These are phyloP conservation scores for Lucilia cuprina DNA, from an alignment of 1,140 invertebrate species.

Conservation along the genomic window DNA sequence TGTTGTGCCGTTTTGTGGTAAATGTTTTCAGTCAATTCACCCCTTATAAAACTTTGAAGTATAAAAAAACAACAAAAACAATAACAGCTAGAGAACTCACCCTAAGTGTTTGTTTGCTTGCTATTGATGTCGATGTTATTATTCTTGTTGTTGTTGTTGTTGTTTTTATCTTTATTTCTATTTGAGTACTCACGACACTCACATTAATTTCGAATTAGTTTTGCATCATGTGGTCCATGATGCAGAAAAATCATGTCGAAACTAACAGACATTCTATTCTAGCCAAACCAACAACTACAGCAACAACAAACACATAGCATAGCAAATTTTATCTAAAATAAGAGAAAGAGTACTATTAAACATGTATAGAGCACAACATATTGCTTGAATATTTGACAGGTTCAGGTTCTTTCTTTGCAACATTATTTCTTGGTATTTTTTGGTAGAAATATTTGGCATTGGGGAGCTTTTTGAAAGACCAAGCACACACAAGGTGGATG, in stretches of 20 bases:
- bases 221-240: constrained; percentile 44
- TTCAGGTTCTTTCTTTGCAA: background rate
- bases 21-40: background rate
- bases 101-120: background rate
- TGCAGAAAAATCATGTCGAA: constrained; percentile 41
- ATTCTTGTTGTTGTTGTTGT: background rate
- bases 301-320: background rate
- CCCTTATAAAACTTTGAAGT: background rate
- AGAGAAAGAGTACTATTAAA: background rate
- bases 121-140: no score
- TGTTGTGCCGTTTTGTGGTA: background rate
- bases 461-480: no score
- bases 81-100: background rate
- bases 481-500: no score
- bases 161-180: constrained; percentile 7
- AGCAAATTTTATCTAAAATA: background rate
- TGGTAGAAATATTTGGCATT: background rate
- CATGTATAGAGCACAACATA: background rate
- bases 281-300: no score
- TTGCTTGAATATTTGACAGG: background rate
- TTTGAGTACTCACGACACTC: constrained; percentile 28
- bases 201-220: constrained; percentile 45
- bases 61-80: no score
- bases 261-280: background rate
- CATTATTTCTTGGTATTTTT: background rate